Evolutionary conservation across 2,797 vertebrate species (phyloP).

Genomic region (Neosilurus hyrtlii): DNA sequence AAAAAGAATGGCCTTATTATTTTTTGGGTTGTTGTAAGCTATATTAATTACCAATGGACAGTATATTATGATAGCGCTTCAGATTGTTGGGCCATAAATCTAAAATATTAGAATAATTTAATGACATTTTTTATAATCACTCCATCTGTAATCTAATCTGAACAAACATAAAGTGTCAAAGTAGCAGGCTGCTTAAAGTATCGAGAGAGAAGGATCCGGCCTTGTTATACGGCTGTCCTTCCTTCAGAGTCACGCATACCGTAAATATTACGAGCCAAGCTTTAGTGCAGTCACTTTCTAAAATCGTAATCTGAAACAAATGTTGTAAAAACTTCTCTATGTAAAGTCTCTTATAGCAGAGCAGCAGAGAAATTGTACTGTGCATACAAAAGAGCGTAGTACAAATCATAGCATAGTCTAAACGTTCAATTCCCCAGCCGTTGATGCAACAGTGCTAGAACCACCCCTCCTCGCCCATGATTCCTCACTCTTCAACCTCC

Average conservation of each 20-base stretch:
- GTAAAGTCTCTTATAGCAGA: conserved; percentile 30
- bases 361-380: conserved; percentile 45
- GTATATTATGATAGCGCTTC: background rate
- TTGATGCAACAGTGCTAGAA: conserved; percentile 47
- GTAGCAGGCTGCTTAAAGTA: conserved; percentile 1
- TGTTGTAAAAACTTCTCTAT: conserved; percentile 23
- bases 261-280: conserved; percentile 16
- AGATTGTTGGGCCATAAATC: background rate
- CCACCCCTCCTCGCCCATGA: conserved; percentile 19
- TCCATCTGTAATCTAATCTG: conserved; percentile 2
- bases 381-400: conserved; percentile 40
- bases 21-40: background rate
- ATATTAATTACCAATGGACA: background rate
- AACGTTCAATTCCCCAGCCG: conserved; percentile 48
- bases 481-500: conserved; percentile 9
- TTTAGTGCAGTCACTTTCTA: conserved; percentile 10
- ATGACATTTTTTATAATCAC: background rate
- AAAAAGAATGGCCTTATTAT: too few relatives aligned
- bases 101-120: background rate
- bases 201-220: background rate
- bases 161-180: background rate
- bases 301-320: conserved; percentile 5
- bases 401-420: conserved; percentile 33
- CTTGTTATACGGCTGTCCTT: conserved; percentile 8
- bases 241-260: conserved; percentile 7